These are phyloP conservation scores for Pterocles gutturalis DNA, from an alignment of 2,113 vertebrate species.

Conservation along the genomic window DNA sequence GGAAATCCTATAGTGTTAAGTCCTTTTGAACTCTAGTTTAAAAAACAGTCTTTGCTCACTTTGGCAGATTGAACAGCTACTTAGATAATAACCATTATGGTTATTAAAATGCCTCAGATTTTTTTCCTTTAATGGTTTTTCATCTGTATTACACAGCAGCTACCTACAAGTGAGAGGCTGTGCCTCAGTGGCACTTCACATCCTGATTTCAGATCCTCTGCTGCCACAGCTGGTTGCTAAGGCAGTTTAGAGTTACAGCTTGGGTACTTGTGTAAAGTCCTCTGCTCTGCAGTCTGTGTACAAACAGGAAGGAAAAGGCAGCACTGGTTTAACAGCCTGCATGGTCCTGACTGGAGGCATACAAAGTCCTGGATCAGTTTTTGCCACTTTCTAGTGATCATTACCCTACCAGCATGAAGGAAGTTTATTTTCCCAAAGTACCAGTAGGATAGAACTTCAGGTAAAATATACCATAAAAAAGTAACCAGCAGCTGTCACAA, in stretches of 20 bases:
- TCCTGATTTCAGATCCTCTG: background rate
- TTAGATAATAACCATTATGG: background rate
- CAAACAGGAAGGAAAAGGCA: background rate
- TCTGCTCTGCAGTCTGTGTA: background rate
- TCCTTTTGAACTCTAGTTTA: background rate
- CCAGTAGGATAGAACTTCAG: background rate
- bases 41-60: background rate
- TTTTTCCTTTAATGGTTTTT: background rate
- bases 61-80: background rate
- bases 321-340: background rate
- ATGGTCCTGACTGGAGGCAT: background rate
- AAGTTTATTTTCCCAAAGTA: background rate
- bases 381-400: background rate
- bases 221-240: background rate
- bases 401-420: background rate
- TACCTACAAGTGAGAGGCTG: background rate
- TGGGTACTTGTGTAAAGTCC: background rate
- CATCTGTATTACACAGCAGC: background rate
- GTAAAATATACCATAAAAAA: background rate
- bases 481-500: background rate
- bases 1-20: background rate
- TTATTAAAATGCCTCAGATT: background rate
- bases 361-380: background rate
- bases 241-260: constrained; percentile 16
- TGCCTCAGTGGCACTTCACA: background rate